Base-by-base conservation (phyloP, 2,888 invertebrate species). In the Helleia helle region DNA sequence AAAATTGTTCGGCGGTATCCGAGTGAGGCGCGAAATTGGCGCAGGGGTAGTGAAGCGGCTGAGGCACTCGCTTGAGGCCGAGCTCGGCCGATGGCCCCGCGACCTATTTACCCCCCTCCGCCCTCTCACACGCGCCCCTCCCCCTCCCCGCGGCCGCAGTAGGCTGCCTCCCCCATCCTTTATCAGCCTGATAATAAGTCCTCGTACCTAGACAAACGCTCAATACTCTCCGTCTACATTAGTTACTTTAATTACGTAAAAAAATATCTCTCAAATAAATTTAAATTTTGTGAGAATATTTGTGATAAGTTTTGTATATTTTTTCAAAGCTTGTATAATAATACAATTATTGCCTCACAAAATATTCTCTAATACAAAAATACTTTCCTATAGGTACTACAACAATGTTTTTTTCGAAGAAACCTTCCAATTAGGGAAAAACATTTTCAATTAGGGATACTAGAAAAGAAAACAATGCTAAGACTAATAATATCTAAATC, bases 81-180 rank as follows among this genome's bases (percentile, higher is more conserved):
- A 55, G 66, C 65, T 57, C 66, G 80, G 76, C 60, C 77, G 77
- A 64, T 79, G 80, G 71, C 73, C 74, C 55, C 72, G 65, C 79
- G 80, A 76, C 71, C 77, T 71, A 76, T 61, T 72, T 76, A 71
- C 69, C 64, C 65, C 65, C 63, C 54, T 54, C 48, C 53, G 52
- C 54, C 50, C 53, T n/a, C 5, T 12, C 2, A 5, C 3, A 8
- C 15, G 14, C 15, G 15, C 11, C 11, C 18, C 1, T 8, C 31
- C 17, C 9, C 31, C 31, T 5, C 31, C 7, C 34, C 22, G 17
- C 18, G 11, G 8, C 11, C 17, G 52, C 54, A 51, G 54, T 49
- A 53, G 49, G 53, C 51, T 52, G 45, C 59, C 53, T 50, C 59
- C 60, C 60, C 52, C 58, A 62, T 67, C 63, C 67, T 71, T 71